Evolutionary conservation across 2,113 vertebrate species (phyloP), one percentile per base, ranked within the genome.

Genomic region (Crotalus tigris): DNA sequence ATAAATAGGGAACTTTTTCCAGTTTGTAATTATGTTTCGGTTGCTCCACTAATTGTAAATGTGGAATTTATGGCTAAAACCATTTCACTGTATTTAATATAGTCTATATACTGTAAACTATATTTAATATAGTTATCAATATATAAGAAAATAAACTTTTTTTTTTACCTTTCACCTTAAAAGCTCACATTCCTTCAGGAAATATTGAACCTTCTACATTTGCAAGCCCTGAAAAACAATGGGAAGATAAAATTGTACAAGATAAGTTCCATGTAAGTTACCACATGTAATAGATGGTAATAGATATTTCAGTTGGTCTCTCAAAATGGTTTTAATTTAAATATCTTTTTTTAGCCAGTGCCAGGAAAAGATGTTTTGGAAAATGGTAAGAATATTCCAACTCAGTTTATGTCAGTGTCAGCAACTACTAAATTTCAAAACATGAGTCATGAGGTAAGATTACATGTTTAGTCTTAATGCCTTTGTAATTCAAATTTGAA

Each of bases 381-480:
- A 85, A 95, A 95, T 0, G 96, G 95, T 15, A 89, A 90, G 2
- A 94, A 86, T 59, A 95, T 95, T 58, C 85, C 54, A 85, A 95
- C 95, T 93, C 97, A 89, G 19, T 92, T 94, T 19, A 96, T 96
- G 96, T 97, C 96, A 15, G 90, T 97, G 91, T 95, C 97, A 10
- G 92, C 87, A 95, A 96, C 96, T 94, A 39, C 95, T 55, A 92
- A 94, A 0, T 97, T 96, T 95, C 94, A 91, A 64, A 95, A 93
- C 61, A 94, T 96, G 96, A 97, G 97, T 90, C 96, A 96, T 51
- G 97, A 97, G 97, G 97, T 97, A 97, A 85, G 94, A 81, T 8
- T 95, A 59, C 85, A 57, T 13, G 51, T 90, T 44, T 92, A 3
- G 58, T 95, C 0, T 93, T 88, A 53, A 75, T 69, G 21, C 9